Conservation (phyloP, 2,113 vertebrate species). For the Gadus macrocephalus region DNA sequence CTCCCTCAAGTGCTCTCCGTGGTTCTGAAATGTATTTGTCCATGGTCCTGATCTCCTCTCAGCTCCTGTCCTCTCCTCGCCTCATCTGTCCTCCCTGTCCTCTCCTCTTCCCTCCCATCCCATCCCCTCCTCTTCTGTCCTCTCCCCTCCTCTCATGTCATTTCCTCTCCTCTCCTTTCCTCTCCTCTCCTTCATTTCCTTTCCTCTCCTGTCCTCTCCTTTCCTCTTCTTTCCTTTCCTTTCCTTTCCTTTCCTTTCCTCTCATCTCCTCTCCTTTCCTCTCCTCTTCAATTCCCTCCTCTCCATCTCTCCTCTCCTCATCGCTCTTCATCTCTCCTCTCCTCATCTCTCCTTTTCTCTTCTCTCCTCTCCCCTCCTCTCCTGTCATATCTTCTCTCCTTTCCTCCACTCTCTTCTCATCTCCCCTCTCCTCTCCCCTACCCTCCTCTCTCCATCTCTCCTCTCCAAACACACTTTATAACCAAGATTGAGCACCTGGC, state of each 20-base stretch:
- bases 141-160: neutral
- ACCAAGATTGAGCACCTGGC: too few species aligned
- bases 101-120: neutral
- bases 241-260: neutral
- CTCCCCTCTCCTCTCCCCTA: neutral
- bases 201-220: too few species aligned
- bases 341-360: neutral
- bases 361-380: too few species aligned
- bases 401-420: neutral
- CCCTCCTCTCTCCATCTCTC: neutral
- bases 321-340: neutral
- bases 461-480: too few species aligned
- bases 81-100: neutral
- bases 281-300: neutral
- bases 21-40: slow-evolving; percentile 17
- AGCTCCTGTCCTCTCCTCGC: neutral
- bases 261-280: neutral
- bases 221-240: neutral
- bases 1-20: slow-evolving; percentile 29
- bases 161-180: neutral
- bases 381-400: neutral
- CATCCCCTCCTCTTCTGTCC: neutral
- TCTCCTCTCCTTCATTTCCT: neutral
- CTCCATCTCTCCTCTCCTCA: neutral
- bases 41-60: slow-evolving; percentile 25